These are phyloP conservation scores for Raja brachyura DNA, from an alignment of 2,113 vertebrate genomes.

Conservation along the genomic window DNA sequence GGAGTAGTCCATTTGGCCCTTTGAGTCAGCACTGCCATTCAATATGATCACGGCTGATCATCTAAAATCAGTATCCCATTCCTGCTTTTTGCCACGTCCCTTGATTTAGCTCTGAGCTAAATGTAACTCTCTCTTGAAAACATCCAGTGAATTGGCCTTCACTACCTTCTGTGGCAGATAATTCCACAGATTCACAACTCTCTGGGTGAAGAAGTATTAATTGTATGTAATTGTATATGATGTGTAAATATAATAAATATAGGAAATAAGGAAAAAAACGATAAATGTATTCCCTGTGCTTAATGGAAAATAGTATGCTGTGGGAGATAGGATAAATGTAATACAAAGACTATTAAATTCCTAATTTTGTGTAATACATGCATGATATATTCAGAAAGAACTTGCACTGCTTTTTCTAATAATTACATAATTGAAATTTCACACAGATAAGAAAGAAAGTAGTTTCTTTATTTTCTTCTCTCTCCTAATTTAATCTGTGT, in stretches of 20 bases:
- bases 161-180: no score
- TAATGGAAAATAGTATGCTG: conserved; percentile 13
- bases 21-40: no score
- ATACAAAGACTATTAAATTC: background rate
- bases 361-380: background rate
- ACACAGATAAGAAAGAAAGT: background rate
- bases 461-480: background rate
- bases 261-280: background rate
- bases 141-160: no score
- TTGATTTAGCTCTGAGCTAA: no score
- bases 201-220: no score
- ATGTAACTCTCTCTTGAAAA: no score
- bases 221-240: background rate
- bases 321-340: background rate
- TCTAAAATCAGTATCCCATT: no score
- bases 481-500: background rate
- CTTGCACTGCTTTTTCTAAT: background rate
- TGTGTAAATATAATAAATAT: background rate
- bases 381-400: background rate
- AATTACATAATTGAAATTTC: conserved; percentile 1
- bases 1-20: no score
- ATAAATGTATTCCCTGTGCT: background rate
- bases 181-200: no score
- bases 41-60: no score
- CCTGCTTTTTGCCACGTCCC: no score